Evolutionary conservation across 2,888 invertebrate species (phyloP).

Genomic region (Cyaniris semiargus): DNA sequence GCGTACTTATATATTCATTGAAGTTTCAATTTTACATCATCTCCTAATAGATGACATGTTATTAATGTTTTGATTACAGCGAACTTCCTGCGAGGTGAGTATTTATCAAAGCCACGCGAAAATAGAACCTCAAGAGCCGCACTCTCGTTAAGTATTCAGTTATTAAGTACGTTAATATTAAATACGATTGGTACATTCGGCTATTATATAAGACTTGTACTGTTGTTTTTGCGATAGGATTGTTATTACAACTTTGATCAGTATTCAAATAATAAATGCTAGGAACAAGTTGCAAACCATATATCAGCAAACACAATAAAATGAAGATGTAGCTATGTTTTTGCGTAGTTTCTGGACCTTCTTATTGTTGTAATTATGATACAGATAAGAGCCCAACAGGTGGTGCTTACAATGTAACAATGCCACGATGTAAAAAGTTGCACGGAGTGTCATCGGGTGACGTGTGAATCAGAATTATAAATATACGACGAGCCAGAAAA

Average conservation of each 20-base stretch:
- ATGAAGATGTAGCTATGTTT: neutral
- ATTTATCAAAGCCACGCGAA: neutral
- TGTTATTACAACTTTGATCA: neutral
- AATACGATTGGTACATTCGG: neutral
- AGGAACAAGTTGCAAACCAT: no score
- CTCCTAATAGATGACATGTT: slow-evolving; percentile 14
- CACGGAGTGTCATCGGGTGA: slow-evolving; percentile 4
- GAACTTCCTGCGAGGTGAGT: neutral
- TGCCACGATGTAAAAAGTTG: neutral
- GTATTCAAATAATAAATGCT: no score
- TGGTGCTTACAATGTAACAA: slow-evolving; percentile 7
- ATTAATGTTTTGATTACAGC: slow-evolving; percentile 19
- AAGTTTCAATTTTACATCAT: slow-evolving; percentile 25
- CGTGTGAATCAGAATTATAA: neutral
- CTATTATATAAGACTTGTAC: neutral
- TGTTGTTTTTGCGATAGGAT: neutral
- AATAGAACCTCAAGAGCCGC: neutral
- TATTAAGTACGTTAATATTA: neutral
- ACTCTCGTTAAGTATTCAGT: neutral
- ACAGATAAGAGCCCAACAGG: neutral
- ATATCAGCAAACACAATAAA: neutral
- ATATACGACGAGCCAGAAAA: neutral
- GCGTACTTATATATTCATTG: slow-evolving; percentile 35
- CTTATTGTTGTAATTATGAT: neutral
- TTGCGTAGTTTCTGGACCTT: neutral